Conservation (phyloP, 2,888 invertebrate genomes). For the Apamea sordens region DNA sequence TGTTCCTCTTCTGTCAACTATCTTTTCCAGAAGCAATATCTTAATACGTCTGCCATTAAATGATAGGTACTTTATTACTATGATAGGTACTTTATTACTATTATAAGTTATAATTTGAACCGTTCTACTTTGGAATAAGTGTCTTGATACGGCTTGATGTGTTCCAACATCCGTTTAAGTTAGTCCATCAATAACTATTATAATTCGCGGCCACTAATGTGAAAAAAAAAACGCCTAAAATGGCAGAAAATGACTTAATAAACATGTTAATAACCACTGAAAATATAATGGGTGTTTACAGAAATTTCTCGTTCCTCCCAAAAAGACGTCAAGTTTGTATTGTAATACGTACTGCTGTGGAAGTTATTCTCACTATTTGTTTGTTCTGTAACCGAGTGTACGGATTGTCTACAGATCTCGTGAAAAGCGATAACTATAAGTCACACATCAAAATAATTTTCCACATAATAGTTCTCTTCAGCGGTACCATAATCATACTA, state of each 20-base stretch:
- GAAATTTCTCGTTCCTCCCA: slow-evolving; percentile 26
- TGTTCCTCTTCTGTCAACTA: not conserved
- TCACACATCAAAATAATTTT: not conserved
- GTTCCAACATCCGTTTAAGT: not conserved
- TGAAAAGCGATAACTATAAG: too few species aligned
- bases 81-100: not conserved
- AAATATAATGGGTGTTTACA: slow-evolving; percentile 41
- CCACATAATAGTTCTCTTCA: not conserved
- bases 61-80: not conserved
- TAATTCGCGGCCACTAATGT: not conserved
- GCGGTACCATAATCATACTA: not conserved
- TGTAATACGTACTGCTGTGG: not conserved
- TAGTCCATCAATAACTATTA: fast-evolving
- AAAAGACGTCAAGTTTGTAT: slow-evolving; percentile 5
- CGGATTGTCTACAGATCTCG: not conserved
- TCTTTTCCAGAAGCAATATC: not conserved
- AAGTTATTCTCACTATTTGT: slow-evolving; percentile 1
- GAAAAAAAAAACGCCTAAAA: not conserved
- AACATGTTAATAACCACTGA: slow-evolving; percentile 23
- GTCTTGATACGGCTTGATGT: not conserved
- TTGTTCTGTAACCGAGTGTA: not conserved
- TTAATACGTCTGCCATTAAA: not conserved
- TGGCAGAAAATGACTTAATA: slow-evolving; percentile 23
- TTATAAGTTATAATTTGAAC: not conserved
- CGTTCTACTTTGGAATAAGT: not conserved